Base-by-base conservation (phyloP, 2,797 vertebrate species). In the Picus viridis region DNA sequence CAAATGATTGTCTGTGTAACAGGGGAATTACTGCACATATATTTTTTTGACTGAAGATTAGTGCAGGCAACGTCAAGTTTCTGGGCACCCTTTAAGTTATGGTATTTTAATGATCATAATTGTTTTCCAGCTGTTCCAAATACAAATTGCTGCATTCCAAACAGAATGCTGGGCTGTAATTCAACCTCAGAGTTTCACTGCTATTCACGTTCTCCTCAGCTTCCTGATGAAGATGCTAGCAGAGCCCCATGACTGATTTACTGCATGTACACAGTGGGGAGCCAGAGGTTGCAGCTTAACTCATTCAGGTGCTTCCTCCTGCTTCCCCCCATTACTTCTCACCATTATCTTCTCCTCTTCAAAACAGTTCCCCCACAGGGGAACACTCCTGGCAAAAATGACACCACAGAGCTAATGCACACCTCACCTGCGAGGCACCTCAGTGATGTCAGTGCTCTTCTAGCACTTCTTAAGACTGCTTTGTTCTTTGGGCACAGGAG, bases 111-210 rank as follows among this genome's bases (percentile, higher is more conserved):
- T 74, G 47, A 19, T 80, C 64, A 19, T 41, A 92, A 95, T 92
- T 95, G 84, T 95, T 89, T 95, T 94, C 83, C 90, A 92, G 77
- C 78, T 92, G 74, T 86, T 95, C 54, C 74, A 88, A 93, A 82
- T 91, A 85, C 89, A 95, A 91, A 59, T 19, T 57, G 59, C 74
- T 90, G 75, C 62, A n/a, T 41, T 92, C 8, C 67, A 63, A 88
- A 86, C 67, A 79, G 53, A 83, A 70, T 10, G 74, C 6, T 23
- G 36, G 89, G 58, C 67, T 86, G 16, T 80, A 95, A 96, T 94
- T 96, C 57, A 91, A 49, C 64, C 73, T 89, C 77, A 92, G 86
- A 76, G 73, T 74, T 95, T 91, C 70, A 14, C 9, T 89, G 58
- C 39, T 94, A 17, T 77, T 93, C 36, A 22, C 61, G 88, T 88